Base-by-base conservation (phyloP, 1,140 invertebrate species). In the Semibalanus balanoides region DNA sequence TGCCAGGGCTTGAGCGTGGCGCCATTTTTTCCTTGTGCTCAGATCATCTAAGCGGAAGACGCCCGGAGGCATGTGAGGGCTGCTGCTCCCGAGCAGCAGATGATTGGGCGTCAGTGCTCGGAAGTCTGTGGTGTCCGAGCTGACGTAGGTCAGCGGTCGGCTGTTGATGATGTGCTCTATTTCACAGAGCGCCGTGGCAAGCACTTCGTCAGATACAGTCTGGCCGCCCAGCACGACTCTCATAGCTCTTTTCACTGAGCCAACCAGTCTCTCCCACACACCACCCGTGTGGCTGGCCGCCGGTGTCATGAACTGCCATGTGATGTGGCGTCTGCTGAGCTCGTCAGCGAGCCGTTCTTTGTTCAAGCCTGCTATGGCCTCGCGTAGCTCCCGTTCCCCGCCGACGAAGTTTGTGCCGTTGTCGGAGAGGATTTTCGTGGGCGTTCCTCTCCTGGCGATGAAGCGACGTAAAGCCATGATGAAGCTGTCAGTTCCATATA, bases 341-440 rank as follows among this genome's bases (percentile, higher is more conserved):
- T 19, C 70, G 22, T 75, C 43, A n/a, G 3, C 31, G 30, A 80
- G 17, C 11, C 27, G 51, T n/a, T n/a, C 25, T 19, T 72, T 11
- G 64, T 82, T 79, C 81, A 75, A 80, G 69, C 76, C 69, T 29
- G 72, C 29, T 3, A 81, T 76, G 31, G 22, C 30, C 31, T 77
- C 76, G 74, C 40, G 31, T 70, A 82, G 51, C 74, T 82, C 80
- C 22, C 75, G 64, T 30, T 81, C 76, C 30, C 78, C 79, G 1
- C 79, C 78, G n/a, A 79, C 77, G 35, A 84, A 82, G 74, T 82
- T 81, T 0, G 82, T 82, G 0, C 78, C 83, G 71, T 84, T 84
- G 73, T 83, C 81, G 30, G 75, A 78, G 75, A 77, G 75, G 19
- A 82, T 76, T 30, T 74, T 30, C 28, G 51, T 75, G n/a, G 78